phyloP scores from a whole-genome alignment of 2,888 invertebrate genomes.

The Cryptocephalus moraei region DNA sequence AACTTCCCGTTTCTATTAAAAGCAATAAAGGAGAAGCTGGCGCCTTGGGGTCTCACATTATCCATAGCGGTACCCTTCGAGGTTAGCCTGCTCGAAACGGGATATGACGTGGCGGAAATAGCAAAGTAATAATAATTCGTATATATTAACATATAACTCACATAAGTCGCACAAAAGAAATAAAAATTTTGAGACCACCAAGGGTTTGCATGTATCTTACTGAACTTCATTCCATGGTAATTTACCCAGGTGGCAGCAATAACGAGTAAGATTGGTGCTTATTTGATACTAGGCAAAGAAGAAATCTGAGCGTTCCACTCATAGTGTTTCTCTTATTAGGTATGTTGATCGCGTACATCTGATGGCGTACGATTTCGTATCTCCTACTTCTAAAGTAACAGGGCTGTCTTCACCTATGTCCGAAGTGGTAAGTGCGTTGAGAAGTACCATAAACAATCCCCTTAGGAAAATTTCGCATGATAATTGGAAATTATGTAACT shows the following conservation, averaged over 20 bases:
- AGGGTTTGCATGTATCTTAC: too few species aligned
- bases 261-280: too few species aligned
- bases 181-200: too few species aligned
- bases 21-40: slow-evolving; percentile 34
- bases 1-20: slow-evolving; percentile 29
- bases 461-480: too few species aligned
- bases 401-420: slow-evolving; percentile 37
- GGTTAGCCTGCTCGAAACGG: slow-evolving; percentile 25
- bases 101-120: slow-evolving; percentile 37
- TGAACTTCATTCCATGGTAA: too few species aligned
- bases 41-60: slow-evolving; percentile 34
- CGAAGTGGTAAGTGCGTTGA: slow-evolving; percentile 23
- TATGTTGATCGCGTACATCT: slow-evolving; percentile 39
- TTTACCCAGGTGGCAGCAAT: too few species aligned
- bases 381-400: slow-evolving; percentile 26
- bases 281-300: too few species aligned
- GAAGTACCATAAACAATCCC: too few species aligned
- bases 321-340: slow-evolving; percentile 17
- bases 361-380: slow-evolving; percentile 43
- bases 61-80: slow-evolving; percentile 41
- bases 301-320: too few species aligned
- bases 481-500: too few species aligned
- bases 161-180: too few species aligned
- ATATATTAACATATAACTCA: background rate
- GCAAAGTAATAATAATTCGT: slow-evolving; percentile 21